Evolutionary conservation across 2,113 vertebrate species (phyloP).

Genomic region (Coptodon rendalli): DNA sequence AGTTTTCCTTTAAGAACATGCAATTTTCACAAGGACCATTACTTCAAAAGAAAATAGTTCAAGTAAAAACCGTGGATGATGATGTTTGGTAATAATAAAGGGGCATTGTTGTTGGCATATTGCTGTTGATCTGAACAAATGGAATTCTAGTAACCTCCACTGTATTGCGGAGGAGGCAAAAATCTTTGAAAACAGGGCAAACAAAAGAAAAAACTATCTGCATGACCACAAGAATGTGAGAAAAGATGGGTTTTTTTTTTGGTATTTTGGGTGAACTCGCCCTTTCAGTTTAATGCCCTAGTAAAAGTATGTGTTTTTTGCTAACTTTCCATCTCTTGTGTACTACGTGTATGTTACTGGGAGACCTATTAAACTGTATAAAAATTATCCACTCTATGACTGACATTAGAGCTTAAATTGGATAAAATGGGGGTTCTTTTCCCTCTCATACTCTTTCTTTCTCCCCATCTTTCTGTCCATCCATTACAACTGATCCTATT

Average conservation of each 20-base stretch:
- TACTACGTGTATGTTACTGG: neutral
- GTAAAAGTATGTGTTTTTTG: neutral
- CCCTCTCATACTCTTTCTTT: neutral
- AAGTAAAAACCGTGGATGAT: neutral
- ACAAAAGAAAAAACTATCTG: neutral
- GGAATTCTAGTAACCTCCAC: neutral
- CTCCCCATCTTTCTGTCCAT: constrained; percentile 28
- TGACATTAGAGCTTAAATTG: constrained; percentile 3
- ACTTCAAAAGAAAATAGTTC: neutral
- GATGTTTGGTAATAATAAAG: neutral
- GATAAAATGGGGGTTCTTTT: constrained; percentile 9
- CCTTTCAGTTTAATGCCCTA: neutral
- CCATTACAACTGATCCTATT: constrained; percentile 59
- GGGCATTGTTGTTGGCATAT: neutral
- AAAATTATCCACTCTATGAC: neutral
- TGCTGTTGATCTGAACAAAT: neutral
- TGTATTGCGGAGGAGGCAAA: neutral
- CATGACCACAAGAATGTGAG: neutral
- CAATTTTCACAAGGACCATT: neutral
- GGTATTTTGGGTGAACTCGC: neutral
- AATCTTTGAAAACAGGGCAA: neutral
- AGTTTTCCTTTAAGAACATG: neutral
- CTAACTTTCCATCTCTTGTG: neutral
- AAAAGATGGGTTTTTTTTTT: neutral
- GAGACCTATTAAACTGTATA: neutral